phyloP scores from a whole-genome alignment of 1,140 invertebrate genomes.

The Nasonia giraulti region DNA sequence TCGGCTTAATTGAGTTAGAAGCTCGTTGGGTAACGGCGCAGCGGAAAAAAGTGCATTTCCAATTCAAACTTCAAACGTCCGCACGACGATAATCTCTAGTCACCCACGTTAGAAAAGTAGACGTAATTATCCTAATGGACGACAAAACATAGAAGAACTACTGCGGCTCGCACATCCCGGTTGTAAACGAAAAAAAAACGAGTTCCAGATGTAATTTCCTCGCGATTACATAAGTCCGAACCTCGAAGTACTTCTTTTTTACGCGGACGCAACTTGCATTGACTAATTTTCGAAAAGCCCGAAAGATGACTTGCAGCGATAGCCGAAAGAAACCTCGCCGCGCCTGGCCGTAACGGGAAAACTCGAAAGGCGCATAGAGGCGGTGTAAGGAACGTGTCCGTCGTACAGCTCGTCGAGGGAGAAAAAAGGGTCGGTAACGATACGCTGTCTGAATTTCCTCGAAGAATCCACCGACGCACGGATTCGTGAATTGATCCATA shows the following conservation, averaged over 20 bases:
- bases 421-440: too few species aligned
- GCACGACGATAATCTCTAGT: too few species aligned
- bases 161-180: not conserved
- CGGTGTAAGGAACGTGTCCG: not conserved
- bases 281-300: conserved; percentile 25
- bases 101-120: too few species aligned
- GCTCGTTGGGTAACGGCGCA: too few species aligned
- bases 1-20: too few species aligned
- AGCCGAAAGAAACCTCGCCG: conserved; percentile 1
- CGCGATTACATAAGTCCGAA: not conserved
- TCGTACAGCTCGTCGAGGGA: too few species aligned
- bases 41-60: too few species aligned
- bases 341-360: not conserved
- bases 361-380: not conserved
- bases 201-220: not conserved
- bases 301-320: conserved; percentile 20
- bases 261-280: not conserved
- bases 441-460: too few species aligned
- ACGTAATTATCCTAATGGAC: not conserved
- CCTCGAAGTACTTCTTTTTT: not conserved
- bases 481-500: too few species aligned
- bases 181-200: not conserved
- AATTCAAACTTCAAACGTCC: too few species aligned
- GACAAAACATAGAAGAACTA: not conserved
- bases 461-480: too few species aligned